A percentile compares a stretch with the other conserved stretches of the same genome.
These are phyloP conservation scores for Mechanitis messenoides DNA, from an alignment of 2,888 invertebrate species.

Conservation along the genomic window DNA sequence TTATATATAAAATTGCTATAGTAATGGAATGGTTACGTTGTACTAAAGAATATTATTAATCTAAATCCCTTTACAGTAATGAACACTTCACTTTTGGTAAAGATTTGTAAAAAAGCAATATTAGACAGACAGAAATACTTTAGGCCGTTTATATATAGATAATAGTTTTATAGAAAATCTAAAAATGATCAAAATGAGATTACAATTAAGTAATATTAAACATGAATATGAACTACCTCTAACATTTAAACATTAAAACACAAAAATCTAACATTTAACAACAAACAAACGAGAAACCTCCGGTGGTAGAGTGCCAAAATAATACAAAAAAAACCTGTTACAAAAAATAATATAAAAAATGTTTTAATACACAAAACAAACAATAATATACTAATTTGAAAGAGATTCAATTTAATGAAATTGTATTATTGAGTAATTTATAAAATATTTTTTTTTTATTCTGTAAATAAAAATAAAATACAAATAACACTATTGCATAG, in stretches of 20 bases:
- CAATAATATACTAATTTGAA: constrained; percentile 28
- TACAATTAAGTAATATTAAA: constrained; percentile 48
- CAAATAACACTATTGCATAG: background rate
- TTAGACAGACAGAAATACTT: constrained; percentile 11
- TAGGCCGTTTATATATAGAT: constrained; percentile 34
- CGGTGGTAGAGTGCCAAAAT: constrained; percentile 25
- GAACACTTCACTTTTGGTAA: constrained; percentile 61
- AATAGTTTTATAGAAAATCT: constrained; percentile 26
- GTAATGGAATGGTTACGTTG: constrained; percentile 49
- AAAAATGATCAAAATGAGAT: constrained; percentile 54
- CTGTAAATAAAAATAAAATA: background rate
- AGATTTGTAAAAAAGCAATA: constrained; percentile 30
- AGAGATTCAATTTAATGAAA: constrained; percentile 33
- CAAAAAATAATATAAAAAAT: constrained; percentile 21
- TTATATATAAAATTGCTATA: constrained; percentile 31
- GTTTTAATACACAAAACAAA: constrained; percentile 26
- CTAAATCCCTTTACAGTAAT: constrained; percentile 38
- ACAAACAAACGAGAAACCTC: constrained; percentile 29
- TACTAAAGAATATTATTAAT: constrained; percentile 39
- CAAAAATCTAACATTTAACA: constrained; percentile 27
- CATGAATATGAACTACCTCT: constrained; percentile 28
- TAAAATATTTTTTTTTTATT: constrained; percentile 6
- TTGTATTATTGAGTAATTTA: constrained; percentile 27
- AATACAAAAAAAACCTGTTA: constrained; percentile 6
- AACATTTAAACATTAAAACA: constrained; percentile 28